Base-by-base conservation (phyloP, 2,888 invertebrate genomes). In the Agrochola macilenta region DNA sequence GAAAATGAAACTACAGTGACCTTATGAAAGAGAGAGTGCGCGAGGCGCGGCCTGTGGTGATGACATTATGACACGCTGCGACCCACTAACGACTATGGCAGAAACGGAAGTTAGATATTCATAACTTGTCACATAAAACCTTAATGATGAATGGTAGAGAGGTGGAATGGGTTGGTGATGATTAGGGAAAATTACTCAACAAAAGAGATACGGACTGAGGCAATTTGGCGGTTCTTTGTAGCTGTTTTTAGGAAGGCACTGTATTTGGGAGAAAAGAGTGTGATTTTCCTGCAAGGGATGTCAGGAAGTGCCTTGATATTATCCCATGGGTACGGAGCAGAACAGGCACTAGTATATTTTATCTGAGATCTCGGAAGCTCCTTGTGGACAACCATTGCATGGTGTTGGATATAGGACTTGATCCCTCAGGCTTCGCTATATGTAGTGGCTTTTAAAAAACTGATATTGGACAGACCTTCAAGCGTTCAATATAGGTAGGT, bases 1-100 rank as follows among this genome's bases (percentile, higher is more conserved):
- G 79, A 65, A 69, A 79, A 52, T 30, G 65, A 76, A 58, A 58
- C 4, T 69, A 63, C 68, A 52, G 12, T 79, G 87, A 84, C 87
- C 86, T 82, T 76, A 70, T 26, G 87, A 86, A 90, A 88, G 89
- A 88, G 90, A 89, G 78, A 89, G 90, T 86, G 69, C 49, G 76
- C 58, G 23, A 76, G 75, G 87, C 66, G 82, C 66, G 81, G 76
- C 64, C 23, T 57, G 58, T 46, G 39, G 30, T 69, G 58, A 14
- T 64, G 86, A 78, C 86, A 83, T 35, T 70, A 58, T 76, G 82
- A 74, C 81, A 63, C 54, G 17, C 1, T 5, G 35, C 35, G 89
- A 81, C 88, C 84, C 66, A 88, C 75, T 78, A 30, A 83, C 46
- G 11, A 74, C 60, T 63, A 14, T 14, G 63, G n/a, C 20, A 64